Evolutionary conservation across 1,140 invertebrate species (phyloP), one percentile per base, ranked within the genome.

Genomic region (Bombus superbus): DNA sequence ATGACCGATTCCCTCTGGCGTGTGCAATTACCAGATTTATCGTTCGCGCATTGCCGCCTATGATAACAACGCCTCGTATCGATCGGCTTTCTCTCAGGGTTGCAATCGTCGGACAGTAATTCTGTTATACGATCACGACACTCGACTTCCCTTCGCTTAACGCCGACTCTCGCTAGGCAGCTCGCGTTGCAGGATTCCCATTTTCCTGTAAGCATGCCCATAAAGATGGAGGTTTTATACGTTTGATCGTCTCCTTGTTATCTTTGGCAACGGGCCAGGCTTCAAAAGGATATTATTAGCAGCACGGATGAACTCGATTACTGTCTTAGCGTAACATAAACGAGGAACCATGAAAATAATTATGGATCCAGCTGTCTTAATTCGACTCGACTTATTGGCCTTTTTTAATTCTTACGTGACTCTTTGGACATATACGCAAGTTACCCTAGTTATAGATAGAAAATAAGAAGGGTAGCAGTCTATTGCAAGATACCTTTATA

Each of bases 131-230:
- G 92, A 82, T 94, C 93, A 40, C 89, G 90, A 80, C 93, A 94
- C 64, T 88, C 88, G 11, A 94, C 90, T 68, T 92, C 87, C 32
- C 93, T 89, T 11, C 71, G 85, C 69, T 93, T 94, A 28, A 93
- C 68, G 15, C 93, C 93, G 32, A 88, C 86, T 79, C 91, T 94
- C 9, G 71, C n/a, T 18, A 83, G 72, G 32, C 93, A 94, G 15
- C 91, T 94, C 32, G 93, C 92, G 66, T 94, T 93, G 76, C 93
- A 94, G 11, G 86, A 73, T 59, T 90, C 90, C 93, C 93, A 94
- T 83, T 91, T 93, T 57, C 91, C 93, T 94, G 68, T 22, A 89
- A 85, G 62, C n/a, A 76, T 53, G 35, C 1, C 18, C 57, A 74
- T 53, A 66, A 79, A 68, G 42, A 68, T 40, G 10, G 9, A 53